A percentile compares a stretch with the other conserved stretches of the same genome.
Conservation (phyloP, 2,113 vertebrate genomes). For the Eulemur macaco region DNA sequence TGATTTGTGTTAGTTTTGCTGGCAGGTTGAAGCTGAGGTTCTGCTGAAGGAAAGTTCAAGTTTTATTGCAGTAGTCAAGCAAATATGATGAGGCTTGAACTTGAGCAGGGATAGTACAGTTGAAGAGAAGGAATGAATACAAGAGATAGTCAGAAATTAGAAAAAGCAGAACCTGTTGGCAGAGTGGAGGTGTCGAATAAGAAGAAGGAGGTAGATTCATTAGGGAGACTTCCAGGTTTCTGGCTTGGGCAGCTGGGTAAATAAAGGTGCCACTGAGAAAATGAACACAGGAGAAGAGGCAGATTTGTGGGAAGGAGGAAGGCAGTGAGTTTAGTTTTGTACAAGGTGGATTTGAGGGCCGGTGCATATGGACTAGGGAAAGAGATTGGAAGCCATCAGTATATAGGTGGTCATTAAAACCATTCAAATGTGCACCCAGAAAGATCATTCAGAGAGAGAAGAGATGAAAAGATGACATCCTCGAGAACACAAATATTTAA, state of each 20-base stretch:
- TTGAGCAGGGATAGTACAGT: neutral
- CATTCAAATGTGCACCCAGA: neutral
- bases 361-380: neutral
- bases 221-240: neutral
- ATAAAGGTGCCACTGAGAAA: neutral
- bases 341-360: neutral
- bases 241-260: neutral
- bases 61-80: neutral
- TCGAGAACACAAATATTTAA: neutral
- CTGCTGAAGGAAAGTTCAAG: neutral
- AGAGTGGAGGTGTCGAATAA: neutral
- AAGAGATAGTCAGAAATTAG: neutral
- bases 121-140: neutral
- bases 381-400: neutral
- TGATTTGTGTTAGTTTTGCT: neutral
- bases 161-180: neutral
- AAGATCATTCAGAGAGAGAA: neutral
- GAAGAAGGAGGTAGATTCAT: neutral
- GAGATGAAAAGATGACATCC: neutral
- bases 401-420: neutral
- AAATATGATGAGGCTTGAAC: neutral
- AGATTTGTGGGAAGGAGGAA: neutral
- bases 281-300: neutral
- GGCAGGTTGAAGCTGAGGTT: slow-evolving; percentile 11
- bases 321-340: neutral